phyloP scores from a whole-genome alignment of 2,797 vertebrate genomes.

The Sitta carolinensis region DNA sequence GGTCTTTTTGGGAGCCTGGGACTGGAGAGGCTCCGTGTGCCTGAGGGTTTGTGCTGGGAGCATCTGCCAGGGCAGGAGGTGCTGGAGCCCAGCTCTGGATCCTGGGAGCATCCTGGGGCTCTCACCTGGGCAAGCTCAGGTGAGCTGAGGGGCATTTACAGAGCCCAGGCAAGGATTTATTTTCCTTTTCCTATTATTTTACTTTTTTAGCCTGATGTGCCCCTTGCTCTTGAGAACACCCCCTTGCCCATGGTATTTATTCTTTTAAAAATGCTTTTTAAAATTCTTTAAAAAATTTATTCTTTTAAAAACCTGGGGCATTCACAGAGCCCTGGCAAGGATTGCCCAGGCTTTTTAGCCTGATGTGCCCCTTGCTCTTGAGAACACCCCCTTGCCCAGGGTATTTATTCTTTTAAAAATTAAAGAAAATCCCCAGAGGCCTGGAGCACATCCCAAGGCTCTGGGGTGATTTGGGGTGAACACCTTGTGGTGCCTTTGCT shows the following conservation, averaged over 20 bases:
- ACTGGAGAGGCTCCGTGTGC: background rate
- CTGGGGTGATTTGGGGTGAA: accelerated
- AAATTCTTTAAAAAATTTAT: too few relatives aligned
- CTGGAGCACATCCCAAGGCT: background rate
- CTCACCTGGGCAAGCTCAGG: background rate
- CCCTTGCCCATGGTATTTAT: accelerated
- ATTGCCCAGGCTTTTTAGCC: too few relatives aligned
- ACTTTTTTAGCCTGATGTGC: background rate
- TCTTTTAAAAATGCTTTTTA: background rate
- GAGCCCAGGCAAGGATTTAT: background rate
- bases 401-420: background rate
- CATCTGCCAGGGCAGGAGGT: background rate
- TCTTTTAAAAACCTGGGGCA: too few relatives aligned
- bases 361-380: background rate
- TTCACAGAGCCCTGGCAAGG: background rate
- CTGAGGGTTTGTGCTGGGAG: background rate
- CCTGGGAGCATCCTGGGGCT: background rate
- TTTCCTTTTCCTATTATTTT: too few relatives aligned
- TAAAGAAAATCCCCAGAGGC: accelerated
- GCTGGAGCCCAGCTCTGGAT: background rate
- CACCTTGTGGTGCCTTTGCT: accelerated
- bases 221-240: background rate
- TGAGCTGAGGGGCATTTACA: accelerated
- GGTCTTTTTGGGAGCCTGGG: background rate
- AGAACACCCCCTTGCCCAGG: accelerated